These are phyloP conservation scores for Drosophila sordidula DNA, from an alignment of 2,888 invertebrate genomes.

Conservation along the genomic window DNA sequence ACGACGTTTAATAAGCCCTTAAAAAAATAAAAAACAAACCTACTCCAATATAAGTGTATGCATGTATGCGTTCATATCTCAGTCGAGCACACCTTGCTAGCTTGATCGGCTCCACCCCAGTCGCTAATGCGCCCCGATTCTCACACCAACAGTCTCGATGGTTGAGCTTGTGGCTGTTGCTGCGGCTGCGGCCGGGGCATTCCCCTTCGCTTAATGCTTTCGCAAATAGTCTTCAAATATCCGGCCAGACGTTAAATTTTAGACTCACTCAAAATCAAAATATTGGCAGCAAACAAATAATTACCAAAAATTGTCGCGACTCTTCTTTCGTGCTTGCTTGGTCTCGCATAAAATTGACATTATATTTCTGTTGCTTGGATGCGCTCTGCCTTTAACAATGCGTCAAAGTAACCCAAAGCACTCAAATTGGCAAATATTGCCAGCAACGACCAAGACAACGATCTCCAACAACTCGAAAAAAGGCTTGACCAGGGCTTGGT, in stretches of 20 bases:
- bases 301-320: slow-evolving; percentile 51
- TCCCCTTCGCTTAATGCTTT: slow-evolving; percentile 69
- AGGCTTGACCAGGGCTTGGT: slow-evolving; percentile 63
- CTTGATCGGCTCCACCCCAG: slow-evolving; percentile 42
- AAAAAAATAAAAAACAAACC: slow-evolving; percentile 35
- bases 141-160: slow-evolving; percentile 33
- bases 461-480: slow-evolving; percentile 31
- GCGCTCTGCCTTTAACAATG: slow-evolving; percentile 46
- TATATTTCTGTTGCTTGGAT: slow-evolving; percentile 36
- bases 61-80: slow-evolving; percentile 16
- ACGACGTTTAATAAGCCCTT: slow-evolving; percentile 57
- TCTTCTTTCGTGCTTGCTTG: slow-evolving; percentile 13
- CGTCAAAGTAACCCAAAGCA: slow-evolving; percentile 72
- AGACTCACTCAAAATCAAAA: slow-evolving; percentile 63
- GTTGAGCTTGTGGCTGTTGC: background rate
- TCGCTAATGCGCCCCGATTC: slow-evolving; percentile 43
- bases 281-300: slow-evolving; percentile 75
- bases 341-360: slow-evolving; percentile 55
- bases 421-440: slow-evolving; percentile 68
- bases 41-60: slow-evolving; percentile 3
- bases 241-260: slow-evolving; percentile 56
- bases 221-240: slow-evolving; percentile 77
- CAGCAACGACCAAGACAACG: slow-evolving; percentile 31
- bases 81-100: slow-evolving; percentile 46
- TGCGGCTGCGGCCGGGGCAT: slow-evolving; percentile 30